Percentiles rank a stretch among this genome's conserved stretches.
Evolutionary conservation across 23 tunicate species (phyloP).

Genomic region (Halocynthia roretzi): DNA sequence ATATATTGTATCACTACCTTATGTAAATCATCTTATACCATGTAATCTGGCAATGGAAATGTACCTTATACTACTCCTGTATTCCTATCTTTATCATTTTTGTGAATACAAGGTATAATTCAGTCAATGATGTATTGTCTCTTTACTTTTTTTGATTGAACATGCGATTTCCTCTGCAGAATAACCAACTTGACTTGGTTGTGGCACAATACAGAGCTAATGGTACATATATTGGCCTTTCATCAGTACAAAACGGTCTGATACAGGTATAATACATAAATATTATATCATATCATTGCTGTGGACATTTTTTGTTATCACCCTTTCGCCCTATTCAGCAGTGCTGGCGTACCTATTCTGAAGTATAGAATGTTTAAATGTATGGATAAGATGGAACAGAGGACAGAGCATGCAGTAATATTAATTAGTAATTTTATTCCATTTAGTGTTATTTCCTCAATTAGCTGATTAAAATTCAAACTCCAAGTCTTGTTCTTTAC

Average conservation of each 20-base stretch:
- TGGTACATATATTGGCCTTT: slow-evolving; percentile 65
- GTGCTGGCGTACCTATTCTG: no score
- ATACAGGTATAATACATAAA: slow-evolving; percentile 43
- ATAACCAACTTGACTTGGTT: slow-evolving; percentile 30
- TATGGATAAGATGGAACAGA: no score
- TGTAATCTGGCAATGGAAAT: no score
- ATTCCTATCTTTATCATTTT: no score
- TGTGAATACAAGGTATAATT: slow-evolving; percentile 6
- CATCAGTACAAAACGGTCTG: slow-evolving; percentile 50
- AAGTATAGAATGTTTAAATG: no score
- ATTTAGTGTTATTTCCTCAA: slow-evolving; percentile 2
- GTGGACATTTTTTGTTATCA: neutral
- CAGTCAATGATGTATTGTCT: no score
- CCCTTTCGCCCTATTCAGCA: neutral
- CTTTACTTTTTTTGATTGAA: neutral
- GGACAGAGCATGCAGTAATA: no score
- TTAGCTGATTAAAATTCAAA: no score
- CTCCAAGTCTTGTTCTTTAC: neutral
- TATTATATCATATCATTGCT: neutral
- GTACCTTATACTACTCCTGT: no score
- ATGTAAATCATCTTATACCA: no score
- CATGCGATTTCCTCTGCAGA: slow-evolving; percentile 28
- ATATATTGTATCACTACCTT: neutral
- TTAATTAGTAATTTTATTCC: no score
- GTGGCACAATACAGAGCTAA: slow-evolving; percentile 63